Base-by-base conservation (phyloP, 2,113 vertebrate species). In the Nerophis ophidion region DNA sequence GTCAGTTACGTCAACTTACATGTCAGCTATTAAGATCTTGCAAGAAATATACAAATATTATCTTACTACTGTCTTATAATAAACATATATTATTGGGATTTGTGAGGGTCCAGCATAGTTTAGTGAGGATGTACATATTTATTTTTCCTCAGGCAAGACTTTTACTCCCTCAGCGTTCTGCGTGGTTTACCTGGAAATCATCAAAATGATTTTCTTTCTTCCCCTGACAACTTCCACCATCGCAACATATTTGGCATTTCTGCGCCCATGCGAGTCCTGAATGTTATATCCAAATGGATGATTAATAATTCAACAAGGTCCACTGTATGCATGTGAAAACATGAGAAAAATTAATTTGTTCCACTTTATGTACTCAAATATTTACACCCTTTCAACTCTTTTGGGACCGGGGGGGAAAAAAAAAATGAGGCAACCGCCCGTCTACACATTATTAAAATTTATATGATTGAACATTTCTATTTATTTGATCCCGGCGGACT, bases 231-330 rank as follows among this genome's bases (percentile, higher is more conserved):
- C 10, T 7, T 11, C 46, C 46, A 5, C 46, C 46, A 47, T 47
- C 6, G 15, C 6, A 5, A n/a, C 34, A 57, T 50, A 40, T 48
- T 48, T 57, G 56, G 10, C 33, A 16, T 61, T 55, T 62, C 57
- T 68, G 17, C 16, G 16, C 36, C 46, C 17, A 47, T 35, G 11
- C 48, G 52, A 63, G 47, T 61, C 33, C 33, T 53, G 56, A 47
- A 50, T 60, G 56, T 34, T 72, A 45, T 47, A 79, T 71, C 51
- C 65, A 47, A 84, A 84, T 57, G 61, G 63, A 62, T 61, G 59
- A 75, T 85, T 34, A 72, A 87, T 84, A 84, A 87, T 87, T 84
- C 57, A 85, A 65, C 57, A 80, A 81, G 81, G 68, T 76, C 68
- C 75, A 71, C 56, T 72, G 73, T 75, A 33, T 66, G 51, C 59